phyloP scores from a whole-genome alignment of 2,888 invertebrate genomes.

The Philereme vetulata region DNA sequence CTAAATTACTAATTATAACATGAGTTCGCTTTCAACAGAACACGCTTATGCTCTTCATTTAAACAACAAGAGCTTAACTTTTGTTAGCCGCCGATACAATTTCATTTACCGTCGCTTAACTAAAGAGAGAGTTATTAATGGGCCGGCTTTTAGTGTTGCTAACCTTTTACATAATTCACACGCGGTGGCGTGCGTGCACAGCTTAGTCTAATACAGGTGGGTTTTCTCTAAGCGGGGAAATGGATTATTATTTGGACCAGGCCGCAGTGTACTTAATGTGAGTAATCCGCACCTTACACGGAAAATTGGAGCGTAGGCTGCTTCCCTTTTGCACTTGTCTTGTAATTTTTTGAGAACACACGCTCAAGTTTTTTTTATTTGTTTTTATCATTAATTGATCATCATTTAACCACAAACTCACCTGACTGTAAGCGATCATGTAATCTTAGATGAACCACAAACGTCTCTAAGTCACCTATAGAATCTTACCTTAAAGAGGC shows the following conservation, averaged over 20 bases:
- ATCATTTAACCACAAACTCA: no score
- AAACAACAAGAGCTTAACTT: conserved; percentile 21
- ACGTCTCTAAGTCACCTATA: no score
- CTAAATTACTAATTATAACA: not conserved
- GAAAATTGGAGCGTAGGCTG: conserved; percentile 6
- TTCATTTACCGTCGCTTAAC: conserved; percentile 36
- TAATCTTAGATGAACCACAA: no score
- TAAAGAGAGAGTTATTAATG: conserved; percentile 48
- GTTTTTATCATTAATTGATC: no score
- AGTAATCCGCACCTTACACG: conserved; percentile 22
- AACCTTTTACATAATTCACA: conserved; percentile 51
- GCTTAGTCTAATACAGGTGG: conserved; percentile 36
- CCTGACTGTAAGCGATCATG: no score
- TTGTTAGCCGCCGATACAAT: conserved; percentile 27
- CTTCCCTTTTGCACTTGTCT: not conserved
- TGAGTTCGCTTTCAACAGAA: not conserved
- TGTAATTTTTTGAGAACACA: conserved; percentile 5
- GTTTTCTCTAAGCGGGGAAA: conserved; percentile 32
- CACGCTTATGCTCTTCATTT: conserved; percentile 8
- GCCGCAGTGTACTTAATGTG: conserved; percentile 22
- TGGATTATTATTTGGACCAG: conserved; percentile 33
- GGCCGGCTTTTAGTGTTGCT: conserved; percentile 44
- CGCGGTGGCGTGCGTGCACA: conserved; percentile 33
- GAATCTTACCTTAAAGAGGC: no score
- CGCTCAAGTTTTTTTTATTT: not conserved